Base-by-base conservation (phyloP, 2,797 vertebrate species). In the Alfaro cultratus region DNA sequence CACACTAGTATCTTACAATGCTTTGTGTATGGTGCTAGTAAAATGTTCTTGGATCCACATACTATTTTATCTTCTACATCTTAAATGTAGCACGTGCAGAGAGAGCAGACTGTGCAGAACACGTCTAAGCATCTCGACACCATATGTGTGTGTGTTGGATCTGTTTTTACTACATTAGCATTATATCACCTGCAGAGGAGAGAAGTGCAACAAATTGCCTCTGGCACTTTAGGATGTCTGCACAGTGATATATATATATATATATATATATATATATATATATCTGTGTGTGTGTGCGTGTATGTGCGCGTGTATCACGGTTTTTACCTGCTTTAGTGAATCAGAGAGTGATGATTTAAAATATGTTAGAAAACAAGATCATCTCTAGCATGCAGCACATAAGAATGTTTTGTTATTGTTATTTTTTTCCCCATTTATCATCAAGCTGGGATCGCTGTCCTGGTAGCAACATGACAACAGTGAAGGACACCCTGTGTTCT, bases 381-480 rank as follows among this genome's bases (percentile, higher is more conserved):
- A 47, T 8, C 3, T 47, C 5, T 47, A 51, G 8, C 31, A 72
- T 47, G 12, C 45, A 64, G 29, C 34, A 36, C 29, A 31, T 6
- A 34, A 36, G 5, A 34, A 46, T 10, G 1, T 45, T 62, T 68
- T 46, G 16, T 21, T 18, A 18, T 18, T 45, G 13, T 45, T 45
- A 45, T 4, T 45, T 3, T 45, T 45, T 15, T 71, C 21, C 45
- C 36, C 64, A 77, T 43, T 80, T 16, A 73, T 70, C 41, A 46
- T 73, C 74, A 39, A 80, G 23, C 26, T 70, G 23, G 34, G 43
- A 80, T 36, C 82, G 60, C 55, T 49, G 34, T 64, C 79, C 31
- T 77, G 77, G 43, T 80, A 81, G 82, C 74, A 79, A 64, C 64
- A 47, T 72, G 76, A 60, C 74, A 79, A 23, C 3, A 49, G 60